Evolutionary conservation across 2,888 invertebrate genomes (phyloP).

Genomic region (Brachyptera putata): DNA sequence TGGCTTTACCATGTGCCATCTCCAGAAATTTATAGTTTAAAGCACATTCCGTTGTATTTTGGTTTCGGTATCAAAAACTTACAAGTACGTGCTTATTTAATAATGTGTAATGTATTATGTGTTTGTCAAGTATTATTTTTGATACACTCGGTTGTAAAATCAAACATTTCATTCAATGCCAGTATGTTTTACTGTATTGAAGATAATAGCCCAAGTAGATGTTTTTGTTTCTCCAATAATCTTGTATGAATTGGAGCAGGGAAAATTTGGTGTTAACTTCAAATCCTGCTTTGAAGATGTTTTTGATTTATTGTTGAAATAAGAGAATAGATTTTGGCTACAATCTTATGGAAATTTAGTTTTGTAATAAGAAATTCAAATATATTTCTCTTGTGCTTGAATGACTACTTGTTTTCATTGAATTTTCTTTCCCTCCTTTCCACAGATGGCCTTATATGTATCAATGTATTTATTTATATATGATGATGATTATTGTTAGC

Average conservation of each 20-base stretch:
- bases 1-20: neutral
- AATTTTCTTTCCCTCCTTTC: too few relatives aligned
- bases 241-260: conserved; percentile 26
- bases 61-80: too few relatives aligned
- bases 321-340: neutral
- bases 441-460: too few relatives aligned
- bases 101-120: too few relatives aligned
- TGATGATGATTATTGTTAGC: too few relatives aligned
- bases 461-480: too few relatives aligned
- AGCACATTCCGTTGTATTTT: neutral
- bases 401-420: too few relatives aligned
- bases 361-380: too few relatives aligned
- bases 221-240: conserved; percentile 21
- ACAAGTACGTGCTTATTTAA: too few relatives aligned
- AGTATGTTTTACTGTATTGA: too few relatives aligned
- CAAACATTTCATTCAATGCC: neutral
- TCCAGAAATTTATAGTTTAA: neutral
- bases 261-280: conserved; percentile 19
- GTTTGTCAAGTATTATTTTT: conserved; percentile 8
- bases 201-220: conserved; percentile 2
- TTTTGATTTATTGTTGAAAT: conserved; percentile 13
- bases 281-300: conserved; percentile 30
- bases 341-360: too few relatives aligned
- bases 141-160: neutral
- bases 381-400: too few relatives aligned